Conservation (phyloP, 2,113 vertebrate species). For the Coturnix japonica region DNA sequence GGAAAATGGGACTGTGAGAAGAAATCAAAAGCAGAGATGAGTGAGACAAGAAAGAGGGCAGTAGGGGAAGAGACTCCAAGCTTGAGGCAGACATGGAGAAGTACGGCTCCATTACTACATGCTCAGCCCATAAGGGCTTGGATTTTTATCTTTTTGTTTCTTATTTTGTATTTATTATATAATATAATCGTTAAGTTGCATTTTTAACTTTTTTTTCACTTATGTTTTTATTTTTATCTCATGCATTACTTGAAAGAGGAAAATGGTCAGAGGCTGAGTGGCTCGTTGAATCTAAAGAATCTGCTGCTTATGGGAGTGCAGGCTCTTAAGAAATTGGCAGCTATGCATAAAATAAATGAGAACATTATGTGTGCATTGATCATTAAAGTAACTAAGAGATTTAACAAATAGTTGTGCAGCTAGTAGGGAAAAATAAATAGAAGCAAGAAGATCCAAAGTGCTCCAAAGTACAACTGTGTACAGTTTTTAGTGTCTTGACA, state of each 20-base stretch:
- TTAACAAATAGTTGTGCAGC: conserved; percentile 20
- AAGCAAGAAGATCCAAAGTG: not conserved
- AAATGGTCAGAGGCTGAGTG: not conserved
- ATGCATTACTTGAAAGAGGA: conserved; percentile 11
- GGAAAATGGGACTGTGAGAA: not conserved
- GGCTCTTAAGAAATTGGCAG: not conserved
- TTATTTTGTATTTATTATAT: not conserved
- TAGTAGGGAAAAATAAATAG: not conserved
- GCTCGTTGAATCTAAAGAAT: not conserved
- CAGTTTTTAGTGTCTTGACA: not conserved
- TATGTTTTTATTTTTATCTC: not conserved
- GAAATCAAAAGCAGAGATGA: not conserved
- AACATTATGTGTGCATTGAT: not conserved
- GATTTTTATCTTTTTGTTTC: not conserved
- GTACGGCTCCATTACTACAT: not conserved
- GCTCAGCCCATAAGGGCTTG: not conserved
- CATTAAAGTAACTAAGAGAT: conserved; percentile 5
- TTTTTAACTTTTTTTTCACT: not conserved
- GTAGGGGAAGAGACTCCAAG: not conserved
- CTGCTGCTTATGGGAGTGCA: not conserved
- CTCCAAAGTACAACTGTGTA: not conserved
- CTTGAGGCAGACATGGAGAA: not conserved
- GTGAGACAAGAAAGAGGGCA: not conserved
- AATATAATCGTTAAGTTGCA: not conserved
- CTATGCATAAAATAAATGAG: not conserved